These are phyloP conservation scores for Novumbra hubbsi DNA, from an alignment of 2,797 vertebrate species.

Conservation along the genomic window DNA sequence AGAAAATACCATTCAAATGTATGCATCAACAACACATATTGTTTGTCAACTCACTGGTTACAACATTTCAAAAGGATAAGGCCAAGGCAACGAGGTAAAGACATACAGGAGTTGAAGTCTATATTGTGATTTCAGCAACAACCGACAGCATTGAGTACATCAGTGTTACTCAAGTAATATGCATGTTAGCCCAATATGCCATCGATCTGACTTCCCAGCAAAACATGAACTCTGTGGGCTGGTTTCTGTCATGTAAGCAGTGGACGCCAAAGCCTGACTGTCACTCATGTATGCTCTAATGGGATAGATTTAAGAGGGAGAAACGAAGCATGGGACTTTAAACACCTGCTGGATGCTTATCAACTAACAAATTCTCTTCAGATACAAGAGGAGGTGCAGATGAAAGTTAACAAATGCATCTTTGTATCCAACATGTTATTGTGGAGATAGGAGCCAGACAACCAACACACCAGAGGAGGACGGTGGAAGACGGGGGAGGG, in stretches of 20 bases:
- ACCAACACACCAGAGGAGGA: neutral
- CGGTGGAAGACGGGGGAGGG: neutral
- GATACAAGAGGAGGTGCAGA: conserved; percentile 52
- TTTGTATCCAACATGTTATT: conserved; percentile 36
- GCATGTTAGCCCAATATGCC: conserved; percentile 36
- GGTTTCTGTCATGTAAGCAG: conserved; percentile 43
- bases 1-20: neutral
- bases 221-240: conserved; percentile 48
- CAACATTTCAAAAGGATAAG: neutral
- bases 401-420: conserved; percentile 67
- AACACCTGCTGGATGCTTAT: conserved; percentile 58
- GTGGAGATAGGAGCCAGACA: conserved; percentile 32
- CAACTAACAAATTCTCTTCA: conserved; percentile 51
- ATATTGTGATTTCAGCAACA: neutral
- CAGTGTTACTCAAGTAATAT: conserved; percentile 50
- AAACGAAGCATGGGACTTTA: conserved; percentile 50
- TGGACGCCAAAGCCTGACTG: conserved; percentile 41
- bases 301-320: conserved; percentile 17
- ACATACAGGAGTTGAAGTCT: neutral
- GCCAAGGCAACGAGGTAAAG: neutral
- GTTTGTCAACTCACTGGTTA: neutral
- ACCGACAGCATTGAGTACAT: conserved; percentile 24
- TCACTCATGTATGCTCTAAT: conserved; percentile 52
- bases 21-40: neutral
- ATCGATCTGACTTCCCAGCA: conserved; percentile 44